Conservation (phyloP, 2,113 vertebrate species). For the Setophaga kirtlandii region DNA sequence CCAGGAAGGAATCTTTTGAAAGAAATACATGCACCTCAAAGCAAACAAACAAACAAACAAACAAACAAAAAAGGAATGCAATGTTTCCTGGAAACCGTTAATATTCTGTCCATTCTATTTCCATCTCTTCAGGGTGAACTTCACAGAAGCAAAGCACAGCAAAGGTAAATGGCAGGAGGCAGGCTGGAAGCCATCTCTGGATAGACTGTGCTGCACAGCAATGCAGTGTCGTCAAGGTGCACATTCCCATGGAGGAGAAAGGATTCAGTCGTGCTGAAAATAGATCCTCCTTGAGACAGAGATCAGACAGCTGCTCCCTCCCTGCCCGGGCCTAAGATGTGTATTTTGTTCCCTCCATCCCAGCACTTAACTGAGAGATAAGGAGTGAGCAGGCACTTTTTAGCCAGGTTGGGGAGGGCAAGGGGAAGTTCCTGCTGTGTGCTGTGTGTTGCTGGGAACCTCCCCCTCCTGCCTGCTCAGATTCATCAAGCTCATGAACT, state of each 20-base stretch:
- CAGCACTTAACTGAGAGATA: not conserved
- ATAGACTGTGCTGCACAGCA: not conserved
- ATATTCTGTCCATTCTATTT: not conserved
- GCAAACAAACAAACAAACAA: not conserved
- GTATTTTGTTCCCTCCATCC: not conserved
- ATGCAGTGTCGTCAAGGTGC: fast-evolving
- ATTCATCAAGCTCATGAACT: not conserved
- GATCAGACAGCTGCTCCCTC: constrained; percentile 1
- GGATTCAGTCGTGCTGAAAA: constrained; percentile 8
- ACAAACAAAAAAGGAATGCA: not conserved
- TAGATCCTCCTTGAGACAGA: constrained; percentile 24
- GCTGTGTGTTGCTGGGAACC: not conserved
- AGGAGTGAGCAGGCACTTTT: not conserved
- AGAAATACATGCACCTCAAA: not conserved
- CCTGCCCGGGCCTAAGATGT: not conserved
- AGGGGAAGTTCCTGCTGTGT: not conserved
- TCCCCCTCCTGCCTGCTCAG: not conserved
- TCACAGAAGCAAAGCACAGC: not conserved
- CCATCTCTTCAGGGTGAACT: not conserved
- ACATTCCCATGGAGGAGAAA: not conserved
- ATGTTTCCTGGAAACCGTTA: not conserved
- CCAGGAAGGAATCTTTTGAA: not conserved
- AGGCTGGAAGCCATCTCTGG: not conserved
- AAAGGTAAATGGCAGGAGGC: not conserved
- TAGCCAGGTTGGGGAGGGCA: not conserved